phyloP scores from a whole-genome alignment of 2,797 vertebrate genomes.

The Carduelis carduelis region DNA sequence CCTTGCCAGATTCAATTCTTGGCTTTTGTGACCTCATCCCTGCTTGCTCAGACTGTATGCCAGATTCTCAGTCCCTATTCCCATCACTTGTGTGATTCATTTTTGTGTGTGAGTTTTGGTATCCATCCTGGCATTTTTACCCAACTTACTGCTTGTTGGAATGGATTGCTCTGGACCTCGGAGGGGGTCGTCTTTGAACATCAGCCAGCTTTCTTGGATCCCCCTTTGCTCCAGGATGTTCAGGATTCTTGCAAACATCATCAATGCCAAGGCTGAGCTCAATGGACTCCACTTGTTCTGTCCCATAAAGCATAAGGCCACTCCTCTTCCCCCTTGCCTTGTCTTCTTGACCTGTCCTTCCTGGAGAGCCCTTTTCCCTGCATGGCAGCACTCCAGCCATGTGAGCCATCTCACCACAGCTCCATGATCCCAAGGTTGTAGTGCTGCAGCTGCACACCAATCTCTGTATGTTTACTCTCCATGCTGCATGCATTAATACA shows the following conservation, averaged over 20 bases:
- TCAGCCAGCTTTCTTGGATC: not conserved
- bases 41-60: not conserved
- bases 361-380: not conserved
- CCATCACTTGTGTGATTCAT: not conserved
- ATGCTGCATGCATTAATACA: not conserved
- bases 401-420: not conserved
- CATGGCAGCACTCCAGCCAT: not conserved
- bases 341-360: not conserved
- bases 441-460: accelerated
- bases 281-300: not conserved
- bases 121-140: not conserved
- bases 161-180: not conserved
- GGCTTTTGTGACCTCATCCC: not conserved
- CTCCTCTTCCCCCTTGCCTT: not conserved
- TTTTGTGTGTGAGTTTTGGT: not conserved
- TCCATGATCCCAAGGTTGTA: accelerated
- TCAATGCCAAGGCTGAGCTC: not conserved
- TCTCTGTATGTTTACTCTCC: not conserved
- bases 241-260: not conserved
- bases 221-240: not conserved
- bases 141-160: not conserved
- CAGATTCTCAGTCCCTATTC: not conserved
- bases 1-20: not conserved
- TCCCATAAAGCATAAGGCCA: not conserved
- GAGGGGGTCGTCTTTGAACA: not conserved